A percentile compares a stretch with the other conserved stretches of the same genome.
Evolutionary conservation across 2,113 vertebrate genomes (phyloP).

Genomic region (Pseudorasbora parva): DNA sequence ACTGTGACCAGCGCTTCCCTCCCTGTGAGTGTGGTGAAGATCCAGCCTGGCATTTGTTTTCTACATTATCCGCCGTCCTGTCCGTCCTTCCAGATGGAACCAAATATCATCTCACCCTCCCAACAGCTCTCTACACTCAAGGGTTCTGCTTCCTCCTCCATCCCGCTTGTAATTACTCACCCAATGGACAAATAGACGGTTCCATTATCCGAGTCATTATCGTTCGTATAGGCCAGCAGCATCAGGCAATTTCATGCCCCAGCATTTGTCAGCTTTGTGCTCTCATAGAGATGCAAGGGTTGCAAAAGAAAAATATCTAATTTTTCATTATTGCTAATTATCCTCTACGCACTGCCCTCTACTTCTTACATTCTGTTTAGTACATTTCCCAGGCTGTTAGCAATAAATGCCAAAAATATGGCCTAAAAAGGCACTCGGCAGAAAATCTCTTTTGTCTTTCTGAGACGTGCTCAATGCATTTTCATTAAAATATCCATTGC

Average conservation of each 20-base stretch:
- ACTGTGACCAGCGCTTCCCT: background rate
- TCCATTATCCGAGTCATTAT: conserved; percentile 59
- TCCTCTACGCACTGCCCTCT: background rate
- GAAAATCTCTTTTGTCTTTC: background rate
- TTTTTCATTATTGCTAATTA: conserved; percentile 32
- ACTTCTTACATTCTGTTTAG: background rate
- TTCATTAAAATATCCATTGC: conserved; percentile 8
- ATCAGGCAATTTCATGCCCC: conserved; percentile 51
- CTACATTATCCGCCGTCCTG: conserved; percentile 15
- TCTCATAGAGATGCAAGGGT: conserved; percentile 31
- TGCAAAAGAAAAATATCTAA: background rate
- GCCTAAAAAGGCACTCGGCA: background rate
- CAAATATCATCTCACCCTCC: conserved; percentile 35
- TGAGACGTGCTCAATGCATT: background rate
- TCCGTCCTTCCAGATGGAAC: conserved; percentile 54
- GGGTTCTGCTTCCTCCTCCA: conserved; percentile 47
- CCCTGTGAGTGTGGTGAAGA: background rate
- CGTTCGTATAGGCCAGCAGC: conserved; percentile 39
- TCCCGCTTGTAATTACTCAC: conserved; percentile 58
- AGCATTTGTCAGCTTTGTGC: conserved; percentile 49
- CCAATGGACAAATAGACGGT: conserved; percentile 58
- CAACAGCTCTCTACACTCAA: conserved; percentile 47
- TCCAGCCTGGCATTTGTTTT: conserved; percentile 35
- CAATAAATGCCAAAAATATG: conserved; percentile 21
- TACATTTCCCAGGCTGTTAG: conserved; percentile 16